Percentiles rank a stretch among this genome's conserved stretches.
phyloP scores from a whole-genome alignment of 2,797 vertebrate genomes.

The Ceyx erithaca region DNA sequence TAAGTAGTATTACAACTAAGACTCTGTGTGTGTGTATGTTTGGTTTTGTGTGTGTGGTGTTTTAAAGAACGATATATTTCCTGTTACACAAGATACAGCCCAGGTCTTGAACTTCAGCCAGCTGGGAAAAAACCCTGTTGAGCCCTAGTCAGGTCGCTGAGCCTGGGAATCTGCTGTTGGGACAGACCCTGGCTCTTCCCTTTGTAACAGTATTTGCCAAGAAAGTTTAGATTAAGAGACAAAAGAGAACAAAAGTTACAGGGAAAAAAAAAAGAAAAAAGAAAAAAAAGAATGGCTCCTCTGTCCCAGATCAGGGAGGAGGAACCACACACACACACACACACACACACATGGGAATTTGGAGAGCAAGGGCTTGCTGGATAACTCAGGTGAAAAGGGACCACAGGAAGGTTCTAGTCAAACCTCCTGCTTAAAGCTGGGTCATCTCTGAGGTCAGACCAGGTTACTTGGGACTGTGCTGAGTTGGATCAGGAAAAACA shows the following conservation, averaged over 20 bases:
- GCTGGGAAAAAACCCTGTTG: neutral
- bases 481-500: neutral
- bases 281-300: neutral
- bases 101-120: slow-evolving; percentile 6
- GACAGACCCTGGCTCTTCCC: neutral
- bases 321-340: neutral
- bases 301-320: neutral
- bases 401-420: neutral
- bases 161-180: neutral
- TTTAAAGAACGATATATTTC: slow-evolving; percentile 26
- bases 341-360: accelerated
- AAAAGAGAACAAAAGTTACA: neutral
- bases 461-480: neutral
- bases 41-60: neutral
- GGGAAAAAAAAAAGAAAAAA: neutral
- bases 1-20: neutral
- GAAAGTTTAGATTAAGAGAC: neutral
- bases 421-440: neutral
- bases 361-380: neutral
- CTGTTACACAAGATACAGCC: slow-evolving; percentile 24
- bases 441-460: neutral
- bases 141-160: neutral
- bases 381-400: neutral
- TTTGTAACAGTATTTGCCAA: neutral
- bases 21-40: neutral